These are phyloP conservation scores for Proisotoma minuta DNA, from an alignment of 2,888 invertebrate species.

Conservation along the genomic window DNA sequence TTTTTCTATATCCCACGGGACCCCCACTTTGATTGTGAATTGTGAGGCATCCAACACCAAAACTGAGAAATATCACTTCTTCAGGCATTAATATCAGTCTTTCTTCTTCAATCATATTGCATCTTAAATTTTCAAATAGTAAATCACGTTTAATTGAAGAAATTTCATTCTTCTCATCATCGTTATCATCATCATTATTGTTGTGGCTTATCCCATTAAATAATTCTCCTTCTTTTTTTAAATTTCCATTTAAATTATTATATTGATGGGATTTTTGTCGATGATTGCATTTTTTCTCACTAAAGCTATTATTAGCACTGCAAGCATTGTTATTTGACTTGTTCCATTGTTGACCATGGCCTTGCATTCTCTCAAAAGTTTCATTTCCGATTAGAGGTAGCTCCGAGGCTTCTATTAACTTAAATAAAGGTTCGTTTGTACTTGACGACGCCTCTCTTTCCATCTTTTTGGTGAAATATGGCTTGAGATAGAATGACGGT, in stretches of 20 bases:
- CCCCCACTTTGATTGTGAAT: conserved; percentile 31
- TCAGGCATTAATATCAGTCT: conserved; percentile 42
- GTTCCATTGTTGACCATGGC: no score
- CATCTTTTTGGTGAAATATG: conserved; percentile 20
- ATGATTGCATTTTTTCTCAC: no score
- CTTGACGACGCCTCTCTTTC: conserved; percentile 1
- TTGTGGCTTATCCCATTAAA: no score
- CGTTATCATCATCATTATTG: no score
- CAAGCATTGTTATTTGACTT: no score
- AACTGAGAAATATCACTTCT: conserved; percentile 45
- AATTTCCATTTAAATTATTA: no score
- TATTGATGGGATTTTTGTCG: no score
- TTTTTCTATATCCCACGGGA: conserved; percentile 25
- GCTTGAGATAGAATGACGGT: conserved; percentile 11
- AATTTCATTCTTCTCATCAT: conserved; percentile 18
- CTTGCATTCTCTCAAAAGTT: no score
- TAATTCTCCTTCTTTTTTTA: no score
- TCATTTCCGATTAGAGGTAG: not conserved
- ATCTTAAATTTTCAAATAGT: not conserved
- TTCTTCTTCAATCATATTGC: conserved; percentile 28
- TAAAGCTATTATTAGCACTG: no score
- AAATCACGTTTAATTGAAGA: conserved; percentile 1
- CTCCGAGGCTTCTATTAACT: not conserved
- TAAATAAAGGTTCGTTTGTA: not conserved
- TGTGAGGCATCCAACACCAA: conserved; percentile 42